Evolutionary conservation across 2,888 invertebrate species (phyloP), one percentile per base, ranked within the genome.

Genomic region (Galeruca laticollis): DNA sequence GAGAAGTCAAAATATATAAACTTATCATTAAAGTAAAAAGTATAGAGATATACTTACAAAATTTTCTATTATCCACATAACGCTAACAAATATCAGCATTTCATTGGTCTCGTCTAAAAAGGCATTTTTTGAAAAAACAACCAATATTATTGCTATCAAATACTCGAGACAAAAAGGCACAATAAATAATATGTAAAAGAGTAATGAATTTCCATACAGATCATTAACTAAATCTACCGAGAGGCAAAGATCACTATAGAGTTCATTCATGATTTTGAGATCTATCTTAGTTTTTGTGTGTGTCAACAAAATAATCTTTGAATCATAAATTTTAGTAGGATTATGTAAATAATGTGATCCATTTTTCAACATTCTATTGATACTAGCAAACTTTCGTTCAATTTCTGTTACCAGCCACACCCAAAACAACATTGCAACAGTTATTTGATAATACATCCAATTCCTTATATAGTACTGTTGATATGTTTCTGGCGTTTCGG

Each of bases 11-110:
- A 26, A 26, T 26, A 26, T 26, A 26, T 26, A n/a, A n/a, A 6
- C 6, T 26, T 26, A 26, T 5, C 3, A 26, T 26, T 5, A 26
- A 26, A 6, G 0, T 26, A 26, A 37, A 13, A 37, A 3, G n/a
- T n/a, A n/a, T 1, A 37, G 13, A 37, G 10, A 40, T 54, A n/a
- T n/a, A 54, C 54, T 54, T 20, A 54, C 54, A 8, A 54, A 54
- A 54, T 54, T 54, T 54, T 54, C 31, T 4, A 20, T 18, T n/a
- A 54, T 54, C 54, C 54, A 54, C 54, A 54, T 31, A 8, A 26
- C 9, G 20, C 54, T 54, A 33, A 31, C 11, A 10, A 18, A 31
- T 33, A 54, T n/a, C n/a, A 54, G n/a, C 11, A 13, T 40, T 40
- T 40, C 4, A 40, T 5, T 40, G 2, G 40, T 40, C 13, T 40